phyloP scores from a whole-genome alignment of 2,113 vertebrate species.

The Thymallus thymallus region DNA sequence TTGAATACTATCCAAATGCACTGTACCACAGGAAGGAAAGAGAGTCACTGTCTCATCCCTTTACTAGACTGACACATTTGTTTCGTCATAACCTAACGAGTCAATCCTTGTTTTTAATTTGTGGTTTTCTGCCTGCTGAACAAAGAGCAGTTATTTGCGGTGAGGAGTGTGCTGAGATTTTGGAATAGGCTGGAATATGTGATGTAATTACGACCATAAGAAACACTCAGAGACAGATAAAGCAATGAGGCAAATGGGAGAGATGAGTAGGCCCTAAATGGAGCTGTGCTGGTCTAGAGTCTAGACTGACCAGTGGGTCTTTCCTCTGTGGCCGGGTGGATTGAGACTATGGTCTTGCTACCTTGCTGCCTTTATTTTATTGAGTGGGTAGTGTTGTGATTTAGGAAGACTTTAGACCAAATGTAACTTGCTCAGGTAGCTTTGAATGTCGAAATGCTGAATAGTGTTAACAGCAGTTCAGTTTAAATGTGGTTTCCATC shows the following conservation, averaged over 20 bases:
- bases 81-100: conserved; percentile 23
- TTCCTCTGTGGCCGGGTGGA: not conserved
- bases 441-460: no score
- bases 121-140: conserved; percentile 28
- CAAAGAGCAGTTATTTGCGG: conserved; percentile 32
- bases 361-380: no score
- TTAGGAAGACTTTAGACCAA: no score
- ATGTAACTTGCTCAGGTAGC: no score
- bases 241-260: conserved; percentile 1
- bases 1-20: not conserved
- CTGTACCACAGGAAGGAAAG: conserved; percentile 23
- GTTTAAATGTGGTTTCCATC: no score
- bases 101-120: conserved; percentile 42
- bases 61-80: conserved; percentile 33
- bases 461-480: no score
- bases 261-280: not conserved
- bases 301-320: no score
- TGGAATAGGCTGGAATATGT: conserved; percentile 33
- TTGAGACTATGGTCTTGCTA: no score
- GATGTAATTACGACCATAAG: conserved; percentile 35
- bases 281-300: no score
- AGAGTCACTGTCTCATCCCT: conserved; percentile 28
- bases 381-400: no score
- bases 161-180: no score
- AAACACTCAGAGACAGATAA: conserved; percentile 12